These are phyloP conservation scores for Calyptommatus sinebrachiatus DNA, from an alignment of 2,113 vertebrate genomes.

Conservation along the genomic window DNA sequence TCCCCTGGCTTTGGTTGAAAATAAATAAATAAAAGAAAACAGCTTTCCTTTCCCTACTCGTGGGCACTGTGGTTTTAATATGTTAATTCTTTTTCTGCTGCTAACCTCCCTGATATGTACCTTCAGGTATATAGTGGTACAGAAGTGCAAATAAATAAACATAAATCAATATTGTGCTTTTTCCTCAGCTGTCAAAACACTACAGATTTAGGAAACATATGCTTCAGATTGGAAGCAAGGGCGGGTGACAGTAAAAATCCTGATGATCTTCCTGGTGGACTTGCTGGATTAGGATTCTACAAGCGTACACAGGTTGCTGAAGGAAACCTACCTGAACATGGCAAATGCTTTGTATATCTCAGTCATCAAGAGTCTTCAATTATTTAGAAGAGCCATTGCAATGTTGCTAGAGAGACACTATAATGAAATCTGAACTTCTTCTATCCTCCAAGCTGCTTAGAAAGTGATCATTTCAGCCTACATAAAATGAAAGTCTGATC, in stretches of 20 bases:
- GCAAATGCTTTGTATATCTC: neutral
- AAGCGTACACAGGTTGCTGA: neutral
- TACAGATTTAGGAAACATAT: neutral
- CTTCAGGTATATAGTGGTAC: no score
- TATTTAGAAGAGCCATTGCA: slow-evolving; percentile 26
- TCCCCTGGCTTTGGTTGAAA: neutral
- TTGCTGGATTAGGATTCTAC: neutral
- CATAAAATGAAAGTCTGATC: slow-evolving; percentile 12
- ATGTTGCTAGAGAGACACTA: neutral
- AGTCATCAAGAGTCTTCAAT: neutral
- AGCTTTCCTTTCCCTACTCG: no score
- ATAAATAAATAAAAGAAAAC: neutral
- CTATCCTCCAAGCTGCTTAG: slow-evolving; percentile 21
- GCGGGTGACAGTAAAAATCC: slow-evolving; percentile 25
- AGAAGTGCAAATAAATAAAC: neutral
- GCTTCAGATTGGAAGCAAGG: slow-evolving; percentile 34
- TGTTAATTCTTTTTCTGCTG: no score
- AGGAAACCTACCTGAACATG: neutral
- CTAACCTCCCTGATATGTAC: no score
- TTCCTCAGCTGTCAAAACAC: slow-evolving; percentile 35
- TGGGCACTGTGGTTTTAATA: neutral
- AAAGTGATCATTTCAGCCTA: slow-evolving; percentile 14
- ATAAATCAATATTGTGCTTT: slow-evolving; percentile 33
- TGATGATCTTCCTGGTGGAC: slow-evolving; percentile 2
- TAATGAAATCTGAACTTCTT: slow-evolving; percentile 31